Conservation (phyloP, 2,113 vertebrate genomes). For the Rana temporaria region DNA sequence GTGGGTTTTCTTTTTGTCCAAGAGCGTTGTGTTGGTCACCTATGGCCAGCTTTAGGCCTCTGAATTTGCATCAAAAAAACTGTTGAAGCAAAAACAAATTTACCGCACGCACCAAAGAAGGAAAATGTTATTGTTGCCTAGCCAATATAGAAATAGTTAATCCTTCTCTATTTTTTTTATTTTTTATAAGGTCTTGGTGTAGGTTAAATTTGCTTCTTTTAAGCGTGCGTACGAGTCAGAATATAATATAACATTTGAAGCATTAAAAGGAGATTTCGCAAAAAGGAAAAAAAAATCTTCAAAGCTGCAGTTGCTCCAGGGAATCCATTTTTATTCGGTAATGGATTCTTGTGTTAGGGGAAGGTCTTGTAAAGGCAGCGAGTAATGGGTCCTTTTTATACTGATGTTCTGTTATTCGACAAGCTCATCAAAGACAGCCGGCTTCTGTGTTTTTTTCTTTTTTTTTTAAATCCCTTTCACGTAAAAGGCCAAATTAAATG, state of each 20-base stretch:
- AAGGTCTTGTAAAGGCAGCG: neutral
- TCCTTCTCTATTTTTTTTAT: too few relatives aligned
- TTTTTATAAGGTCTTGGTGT: neutral
- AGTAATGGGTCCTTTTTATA: slow-evolving; percentile 26
- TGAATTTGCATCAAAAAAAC: too few relatives aligned
- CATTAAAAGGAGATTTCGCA: neutral
- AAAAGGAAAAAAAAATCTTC: slow-evolving; percentile 10
- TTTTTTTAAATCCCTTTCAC: slow-evolving; percentile 11
- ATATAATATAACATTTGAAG: neutral
- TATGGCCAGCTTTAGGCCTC: too few relatives aligned
- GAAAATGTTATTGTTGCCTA: too few relatives aligned
- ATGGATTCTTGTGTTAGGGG: slow-evolving; percentile 13
- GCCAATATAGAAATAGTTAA: too few relatives aligned
- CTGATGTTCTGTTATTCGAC: neutral
- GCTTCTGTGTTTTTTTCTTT: neutral
- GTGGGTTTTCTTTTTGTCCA: too few relatives aligned
- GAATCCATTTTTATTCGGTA: slow-evolving; percentile 30
- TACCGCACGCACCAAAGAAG: too few relatives aligned
- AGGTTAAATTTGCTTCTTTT: neutral
- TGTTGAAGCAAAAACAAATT: too few relatives aligned
- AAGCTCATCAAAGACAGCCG: slow-evolving; percentile 3
- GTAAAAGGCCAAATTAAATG: slow-evolving; percentile 25
- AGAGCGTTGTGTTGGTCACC: too few relatives aligned
- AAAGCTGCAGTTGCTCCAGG: neutral
- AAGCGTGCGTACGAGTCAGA: neutral